Conservation (phyloP, 1,140 invertebrate species). For the Tetramorium simillimum region DNA sequence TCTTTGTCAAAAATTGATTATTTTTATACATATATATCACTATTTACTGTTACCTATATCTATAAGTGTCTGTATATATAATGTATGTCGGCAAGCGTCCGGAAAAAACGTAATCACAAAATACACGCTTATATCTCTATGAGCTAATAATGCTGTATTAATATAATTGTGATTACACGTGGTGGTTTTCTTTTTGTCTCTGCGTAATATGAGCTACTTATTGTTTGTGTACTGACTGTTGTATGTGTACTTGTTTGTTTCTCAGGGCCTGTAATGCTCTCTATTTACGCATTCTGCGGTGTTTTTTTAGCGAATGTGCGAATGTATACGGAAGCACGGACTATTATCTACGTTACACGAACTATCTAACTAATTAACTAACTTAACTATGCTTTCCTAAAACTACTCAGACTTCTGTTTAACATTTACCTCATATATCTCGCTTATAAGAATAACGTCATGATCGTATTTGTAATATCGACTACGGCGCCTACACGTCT, state of each 20-base stretch:
- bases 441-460: conserved; percentile 76
- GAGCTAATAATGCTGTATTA: conserved; percentile 57
- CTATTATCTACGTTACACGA: conserved; percentile 76
- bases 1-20: conserved; percentile 75
- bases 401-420: conserved; percentile 81
- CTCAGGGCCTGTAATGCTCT: conserved; percentile 9
- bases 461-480: conserved; percentile 65
- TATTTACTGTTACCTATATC: conserved; percentile 59
- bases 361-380: conserved; percentile 61
- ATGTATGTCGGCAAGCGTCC: conserved; percentile 64
- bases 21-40: conserved; percentile 57
- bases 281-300: conserved; percentile 13
- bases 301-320: conserved; percentile 65
- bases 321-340: conserved; percentile 77
- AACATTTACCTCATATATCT: conserved; percentile 73
- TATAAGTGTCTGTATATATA: conserved; percentile 53
- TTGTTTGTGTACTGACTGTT: conserved; percentile 33
- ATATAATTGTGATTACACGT: conserved; percentile 61
- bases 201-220: conserved; percentile 41
- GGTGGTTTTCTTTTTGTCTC: conserved; percentile 1
- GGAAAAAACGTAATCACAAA: conserved; percentile 78
- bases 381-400: conserved; percentile 74
- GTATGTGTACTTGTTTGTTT: conserved; percentile 18
- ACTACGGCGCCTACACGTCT: conserved; percentile 61
- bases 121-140: conserved; percentile 76